Base-by-base conservation (phyloP, 2,113 vertebrate species). In the Empidonax traillii region DNA sequence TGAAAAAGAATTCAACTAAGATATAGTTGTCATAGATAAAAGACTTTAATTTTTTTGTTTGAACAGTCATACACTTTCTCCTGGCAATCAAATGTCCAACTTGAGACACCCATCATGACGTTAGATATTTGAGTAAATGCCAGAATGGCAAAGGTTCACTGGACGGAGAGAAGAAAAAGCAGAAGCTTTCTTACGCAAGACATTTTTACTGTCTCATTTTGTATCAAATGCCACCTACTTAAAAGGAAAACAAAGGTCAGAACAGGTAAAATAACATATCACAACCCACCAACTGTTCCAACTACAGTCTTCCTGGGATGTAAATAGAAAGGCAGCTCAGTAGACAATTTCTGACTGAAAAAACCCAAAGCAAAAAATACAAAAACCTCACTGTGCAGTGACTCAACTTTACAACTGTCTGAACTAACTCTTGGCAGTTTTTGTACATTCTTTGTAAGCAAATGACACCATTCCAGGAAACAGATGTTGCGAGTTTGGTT, bases 341-440 rank as follows among this genome's bases (percentile, higher is more conserved):
- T 19, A 63, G 84, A 59, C 18, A 93, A n/a, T 27, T 91, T 91
- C 33, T 76, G 31, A 91, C 27, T 7, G 31, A 31, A 58, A 85
- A 61, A 82, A 20, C 0, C 4, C 7, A 56, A 74, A 37, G 4
- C 24, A 35, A 30, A 74, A 55, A 17, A 12, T 14, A 53, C 19
- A 33, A 59, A 87, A 68, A 6, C 20, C n/a, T 78, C 55, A 52
- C 25, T 61, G 59, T 35, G 47, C 56, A 71, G 31, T 92, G 73
- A 93, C 66, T 94, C 89, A 61, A 24, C 76, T 62, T 94, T 74
- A 37, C 14, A 95, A 43, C 76, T 58, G 49, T 35, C 87, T 95
- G 84, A 95, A 89, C 59, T 79, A 74, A 85, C 59, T 68, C 81
- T 85, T 96, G 96, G 81, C 89, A 94, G 63, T 33, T 96, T 91